Evolutionary conservation across 2,888 invertebrate genomes (phyloP).

Genomic region (Leptinotarsa rubiginosa): DNA sequence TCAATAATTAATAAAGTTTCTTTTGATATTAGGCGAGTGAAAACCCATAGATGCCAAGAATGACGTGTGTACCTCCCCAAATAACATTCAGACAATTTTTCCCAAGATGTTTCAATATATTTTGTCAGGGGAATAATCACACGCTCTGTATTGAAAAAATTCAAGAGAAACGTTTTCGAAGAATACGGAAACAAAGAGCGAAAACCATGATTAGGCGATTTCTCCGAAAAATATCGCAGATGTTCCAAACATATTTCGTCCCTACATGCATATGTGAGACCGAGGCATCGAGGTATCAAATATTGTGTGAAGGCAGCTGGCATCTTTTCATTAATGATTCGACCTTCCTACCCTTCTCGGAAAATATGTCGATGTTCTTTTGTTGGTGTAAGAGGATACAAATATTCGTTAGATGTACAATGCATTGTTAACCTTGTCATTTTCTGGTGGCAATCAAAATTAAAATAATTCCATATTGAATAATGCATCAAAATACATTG

Average conservation of each 20-base stretch:
- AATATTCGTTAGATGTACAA: neutral
- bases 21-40: too few species aligned
- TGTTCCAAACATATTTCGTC: neutral
- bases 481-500: too few species aligned
- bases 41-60: too few species aligned
- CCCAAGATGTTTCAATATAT: neutral
- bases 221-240: constrained; percentile 9
- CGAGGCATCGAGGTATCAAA: neutral
- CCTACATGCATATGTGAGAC: neutral
- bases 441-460: neutral
- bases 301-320: constrained; percentile 8
- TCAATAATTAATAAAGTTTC: too few species aligned
- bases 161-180: neutral
- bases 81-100: too few species aligned
- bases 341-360: constrained; percentile 8
- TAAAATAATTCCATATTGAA: too few species aligned
- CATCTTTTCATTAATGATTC: neutral
- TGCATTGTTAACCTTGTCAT: neutral
- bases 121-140: neutral
- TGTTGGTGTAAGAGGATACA: neutral
- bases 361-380: neutral
- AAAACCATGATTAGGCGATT: constrained; percentile 1
- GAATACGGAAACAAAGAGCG: neutral
- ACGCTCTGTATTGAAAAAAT: neutral
- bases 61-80: too few species aligned